Percentiles rank a stretch among this genome's conserved stretches.
Evolutionary conservation across 1,140 invertebrate species (phyloP).

Genomic region (Chironomus striatipennis): DNA sequence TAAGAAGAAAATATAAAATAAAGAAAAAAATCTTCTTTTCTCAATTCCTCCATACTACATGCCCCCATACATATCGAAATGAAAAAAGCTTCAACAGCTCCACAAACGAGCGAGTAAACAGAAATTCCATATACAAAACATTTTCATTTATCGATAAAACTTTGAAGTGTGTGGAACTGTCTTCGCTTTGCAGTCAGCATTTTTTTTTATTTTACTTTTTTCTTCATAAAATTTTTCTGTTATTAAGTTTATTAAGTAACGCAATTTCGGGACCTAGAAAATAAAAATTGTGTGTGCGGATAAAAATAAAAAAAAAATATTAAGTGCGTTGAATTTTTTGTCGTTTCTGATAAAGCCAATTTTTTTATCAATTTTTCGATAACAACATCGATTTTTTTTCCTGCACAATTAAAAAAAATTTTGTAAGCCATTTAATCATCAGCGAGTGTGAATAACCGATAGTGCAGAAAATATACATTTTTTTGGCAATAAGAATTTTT

Average conservation of each 20-base stretch:
- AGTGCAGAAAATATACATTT: background rate
- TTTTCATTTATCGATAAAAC: constrained; percentile 23
- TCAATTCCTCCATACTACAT: background rate
- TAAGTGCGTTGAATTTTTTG: background rate
- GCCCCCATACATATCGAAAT: background rate
- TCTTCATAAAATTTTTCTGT: background rate
- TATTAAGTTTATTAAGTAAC: too few species aligned
- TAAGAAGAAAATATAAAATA: too few species aligned
- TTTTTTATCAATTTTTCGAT: constrained; percentile 2
- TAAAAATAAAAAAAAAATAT: background rate
- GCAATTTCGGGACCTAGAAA: too few species aligned
- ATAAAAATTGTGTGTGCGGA: too few species aligned
- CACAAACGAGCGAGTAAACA: background rate
- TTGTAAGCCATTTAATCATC: background rate
- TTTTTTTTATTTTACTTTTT: constrained; percentile 4
- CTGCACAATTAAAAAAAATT: background rate
- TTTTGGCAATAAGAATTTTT: too few species aligned
- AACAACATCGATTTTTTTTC: background rate
- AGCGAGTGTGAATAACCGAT: background rate
- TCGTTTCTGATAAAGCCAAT: background rate
- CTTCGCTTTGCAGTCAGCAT: background rate
- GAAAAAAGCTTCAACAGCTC: constrained; percentile 11
- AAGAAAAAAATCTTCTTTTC: background rate
- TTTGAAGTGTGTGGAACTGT: constrained; percentile 6
- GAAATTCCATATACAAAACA: background rate